Base-by-base conservation (phyloP, 2,113 vertebrate species). In the Heliornis fulica region DNA sequence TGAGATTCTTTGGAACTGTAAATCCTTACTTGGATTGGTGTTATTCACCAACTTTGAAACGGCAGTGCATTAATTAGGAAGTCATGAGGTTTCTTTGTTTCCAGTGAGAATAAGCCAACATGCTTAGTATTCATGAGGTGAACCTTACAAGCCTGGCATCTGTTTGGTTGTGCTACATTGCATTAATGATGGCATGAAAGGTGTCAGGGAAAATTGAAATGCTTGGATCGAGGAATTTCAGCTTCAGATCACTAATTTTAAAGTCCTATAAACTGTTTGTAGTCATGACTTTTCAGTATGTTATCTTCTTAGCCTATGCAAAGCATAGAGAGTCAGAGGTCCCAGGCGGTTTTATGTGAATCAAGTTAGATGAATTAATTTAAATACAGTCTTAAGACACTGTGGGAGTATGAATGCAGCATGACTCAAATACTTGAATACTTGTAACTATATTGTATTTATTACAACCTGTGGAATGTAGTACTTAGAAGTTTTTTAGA, bases 121-220 rank as follows among this genome's bases (percentile, higher is more conserved):
- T 95, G 54, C 59, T 83, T 75, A 46, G 65, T 86, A 81, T 87
- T 87, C 51, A 61, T 28, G 18, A 83, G 64, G 9, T 87, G 38
- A 60, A 76, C 86, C 65, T 81, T 93, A 63, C 64, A 90, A 91
- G 56, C 21, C 86, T 91, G 48, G 2, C 57, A 54, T 79, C 50
- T 70, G 14, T 81, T 91, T 92, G 50, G 91, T 75, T 87, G 63
- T 85, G 45, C 28, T 96, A 41, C 31, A 22, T 36, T 83, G 45
- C 56, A 90, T 86, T 94, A 96, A 94, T 57, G 51, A 83, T 41
- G 25, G 36, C 56, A 88, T 86, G 78, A 96, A 95, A 93, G 51
- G 21, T 90, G 84, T 46, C 48, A 91, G 90, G 92, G 96, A 91
- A 93, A 78, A 86, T 91, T 85, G 48, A 83, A 82, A 83, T 72